Conservation (phyloP, 2,113 vertebrate species). For the Merops nubicus region DNA sequence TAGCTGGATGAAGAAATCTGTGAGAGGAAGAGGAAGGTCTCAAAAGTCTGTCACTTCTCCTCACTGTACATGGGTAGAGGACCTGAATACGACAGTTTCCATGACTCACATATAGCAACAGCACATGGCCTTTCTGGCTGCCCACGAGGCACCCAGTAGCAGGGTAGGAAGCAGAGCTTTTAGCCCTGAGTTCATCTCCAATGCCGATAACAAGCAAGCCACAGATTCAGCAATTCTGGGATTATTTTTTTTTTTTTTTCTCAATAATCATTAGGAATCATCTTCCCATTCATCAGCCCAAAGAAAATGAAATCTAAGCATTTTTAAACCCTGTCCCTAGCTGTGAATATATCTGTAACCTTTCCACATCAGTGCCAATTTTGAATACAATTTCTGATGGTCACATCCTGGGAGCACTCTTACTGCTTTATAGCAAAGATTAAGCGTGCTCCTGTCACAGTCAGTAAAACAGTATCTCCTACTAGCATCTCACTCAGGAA, state of each 20-base stretch:
- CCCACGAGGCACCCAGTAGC: not conserved
- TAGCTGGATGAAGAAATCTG: not conserved
- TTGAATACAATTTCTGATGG: not conserved
- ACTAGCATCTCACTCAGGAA: fast-evolving
- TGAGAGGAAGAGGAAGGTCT: not conserved
- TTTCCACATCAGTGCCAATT: not conserved
- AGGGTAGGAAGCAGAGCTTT: not conserved
- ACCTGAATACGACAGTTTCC: not conserved
- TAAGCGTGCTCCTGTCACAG: not conserved
- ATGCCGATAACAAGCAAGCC: not conserved
- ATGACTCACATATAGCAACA: not conserved
- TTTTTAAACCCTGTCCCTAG: not conserved
- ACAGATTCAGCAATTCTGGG: not conserved
- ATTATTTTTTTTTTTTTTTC: too few relatives aligned
- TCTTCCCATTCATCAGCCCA: not conserved
- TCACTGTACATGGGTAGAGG: fast-evolving
- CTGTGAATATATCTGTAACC: not conserved
- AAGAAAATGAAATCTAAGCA: not conserved
- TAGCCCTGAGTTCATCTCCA: not conserved
- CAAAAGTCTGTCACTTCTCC: not conserved
- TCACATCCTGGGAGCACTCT: not conserved
- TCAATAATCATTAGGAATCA: not conserved
- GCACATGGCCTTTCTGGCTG: not conserved
- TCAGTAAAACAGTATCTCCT: not conserved
- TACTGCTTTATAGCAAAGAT: not conserved